Evolutionary conservation across 2,113 vertebrate genomes (phyloP), one percentile per base, ranked within the genome.

Genomic region (Stigmatopora argus): DNA sequence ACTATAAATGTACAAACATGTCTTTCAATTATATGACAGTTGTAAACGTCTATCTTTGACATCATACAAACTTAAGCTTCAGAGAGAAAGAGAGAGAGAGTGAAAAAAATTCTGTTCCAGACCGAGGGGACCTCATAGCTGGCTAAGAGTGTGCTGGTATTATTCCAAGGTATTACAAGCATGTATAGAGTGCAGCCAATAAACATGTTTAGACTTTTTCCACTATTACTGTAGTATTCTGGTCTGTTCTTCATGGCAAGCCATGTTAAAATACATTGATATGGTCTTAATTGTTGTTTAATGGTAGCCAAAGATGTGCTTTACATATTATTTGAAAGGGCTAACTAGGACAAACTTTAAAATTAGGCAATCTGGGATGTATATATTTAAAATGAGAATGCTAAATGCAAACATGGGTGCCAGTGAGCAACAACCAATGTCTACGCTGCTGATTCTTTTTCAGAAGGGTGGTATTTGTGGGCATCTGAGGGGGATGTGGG

Each of bases 191-290:
- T 49, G 44, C 49, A 67, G 60, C 31, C 68, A 59, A 55, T 63
- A 75, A 79, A 74, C 75, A 74, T 82, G 73, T 51, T 21, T 58
- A 70, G 34, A 76, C 62, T 64, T 66, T 65, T 62, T 84, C 77
- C 75, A 67, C 72, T 66, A 63, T 71, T 78, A 21, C 21, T 8
- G 49, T 45, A 63, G 49, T 45, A 63, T 79, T 78, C 73, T 23
- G 63, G 26, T 19, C 69, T 61, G 46, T 62, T 34, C 64, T 69
- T 65, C 76, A 62, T 69, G 78, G 67, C 69, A 69, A 65, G 74
- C 21, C 3, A 13, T 58, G 51, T 65, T 63, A 13, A 71, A 74
- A 68, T 69, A 70, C 67, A 58, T 70, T 73, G 58, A 64, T 62
- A 61, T 19, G 48, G 51, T 46, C 55, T 12, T 23, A n/a, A 55